Percentiles rank a stretch among this genome's conserved stretches.
These are phyloP conservation scores for Lichenostomus cassidix DNA, from an alignment of 2,113 vertebrate genomes.

Conservation along the genomic window DNA sequence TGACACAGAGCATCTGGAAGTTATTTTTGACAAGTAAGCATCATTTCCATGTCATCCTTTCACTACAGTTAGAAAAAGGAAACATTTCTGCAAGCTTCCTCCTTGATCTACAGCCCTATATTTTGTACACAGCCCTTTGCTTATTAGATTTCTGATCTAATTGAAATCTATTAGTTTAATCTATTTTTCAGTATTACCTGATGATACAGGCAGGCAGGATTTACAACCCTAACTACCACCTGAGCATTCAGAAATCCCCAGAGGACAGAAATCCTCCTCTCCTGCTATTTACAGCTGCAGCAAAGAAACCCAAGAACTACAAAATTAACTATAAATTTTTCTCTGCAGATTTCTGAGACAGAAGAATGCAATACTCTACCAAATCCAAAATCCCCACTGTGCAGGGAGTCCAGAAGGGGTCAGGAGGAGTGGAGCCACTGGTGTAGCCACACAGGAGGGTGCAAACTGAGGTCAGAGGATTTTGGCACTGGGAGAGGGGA, in stretches of 20 bases:
- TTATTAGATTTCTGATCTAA: background rate
- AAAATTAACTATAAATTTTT: background rate
- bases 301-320: background rate
- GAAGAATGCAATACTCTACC: background rate
- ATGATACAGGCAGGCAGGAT: background rate
- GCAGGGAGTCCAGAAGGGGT: background rate
- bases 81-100: background rate
- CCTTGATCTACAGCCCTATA: background rate
- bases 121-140: background rate
- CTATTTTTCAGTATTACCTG: background rate
- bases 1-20: background rate
- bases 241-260: background rate
- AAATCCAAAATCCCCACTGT: background rate
- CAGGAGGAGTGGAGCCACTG: background rate
- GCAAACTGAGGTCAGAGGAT: background rate
- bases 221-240: background rate
- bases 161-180: background rate
- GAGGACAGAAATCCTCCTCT: background rate
- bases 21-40: background rate
- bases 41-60: background rate
- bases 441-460: background rate
- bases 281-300: background rate
- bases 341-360: background rate
- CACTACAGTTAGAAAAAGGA: background rate
- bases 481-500: accelerated